Conservation (phyloP, 2,888 invertebrate genomes). For the Argyresthia albistria region DNA sequence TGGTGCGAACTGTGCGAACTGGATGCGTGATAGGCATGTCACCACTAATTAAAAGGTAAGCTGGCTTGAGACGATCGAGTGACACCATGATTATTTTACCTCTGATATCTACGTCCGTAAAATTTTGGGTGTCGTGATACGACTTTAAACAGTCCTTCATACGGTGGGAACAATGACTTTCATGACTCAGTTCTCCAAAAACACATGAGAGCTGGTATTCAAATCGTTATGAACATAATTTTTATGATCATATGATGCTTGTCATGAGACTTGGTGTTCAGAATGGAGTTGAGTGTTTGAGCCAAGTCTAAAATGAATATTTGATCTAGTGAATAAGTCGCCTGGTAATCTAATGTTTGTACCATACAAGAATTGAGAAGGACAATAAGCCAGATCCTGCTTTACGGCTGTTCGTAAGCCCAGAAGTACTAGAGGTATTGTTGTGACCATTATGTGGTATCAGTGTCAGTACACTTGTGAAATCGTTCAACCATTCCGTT, state of each 20-base stretch:
- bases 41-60: no score
- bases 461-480: conserved; percentile 4
- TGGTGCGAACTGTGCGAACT: no score
- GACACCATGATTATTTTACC: background rate
- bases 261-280: background rate
- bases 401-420: background rate
- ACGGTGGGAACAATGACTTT: background rate
- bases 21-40: no score
- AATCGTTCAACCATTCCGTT: conserved; percentile 14
- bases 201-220: background rate
- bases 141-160: background rate
- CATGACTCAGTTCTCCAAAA: background rate
- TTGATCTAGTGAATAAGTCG: background rate
- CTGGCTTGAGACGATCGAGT: conserved; percentile 10
- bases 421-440: background rate
- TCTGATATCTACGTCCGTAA: background rate
- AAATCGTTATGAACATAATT: background rate
- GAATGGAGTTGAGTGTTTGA: background rate
- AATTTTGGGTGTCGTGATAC: background rate
- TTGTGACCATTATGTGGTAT: background rate
- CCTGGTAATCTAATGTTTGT: background rate
- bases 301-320: background rate
- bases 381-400: background rate
- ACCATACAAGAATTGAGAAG: background rate
- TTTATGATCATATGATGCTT: background rate